Evolutionary conservation across 1,140 invertebrate genomes (phyloP).

Genomic region (Tetraneura akinire): DNA sequence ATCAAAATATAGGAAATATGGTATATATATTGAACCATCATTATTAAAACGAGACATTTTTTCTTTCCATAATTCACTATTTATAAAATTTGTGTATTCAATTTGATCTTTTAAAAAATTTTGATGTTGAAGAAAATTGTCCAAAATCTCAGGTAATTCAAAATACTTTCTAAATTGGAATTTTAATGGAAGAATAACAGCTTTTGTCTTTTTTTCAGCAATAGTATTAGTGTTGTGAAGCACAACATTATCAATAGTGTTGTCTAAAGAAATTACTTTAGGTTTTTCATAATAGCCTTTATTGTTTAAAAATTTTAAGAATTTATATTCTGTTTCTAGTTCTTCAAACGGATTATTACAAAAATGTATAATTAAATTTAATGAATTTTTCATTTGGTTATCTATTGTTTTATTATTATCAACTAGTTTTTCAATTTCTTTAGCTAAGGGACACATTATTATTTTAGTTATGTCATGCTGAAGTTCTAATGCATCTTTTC

Average conservation of each 20-base stretch:
- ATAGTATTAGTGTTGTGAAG: no score
- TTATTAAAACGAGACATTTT: no score
- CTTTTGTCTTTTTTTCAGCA: no score
- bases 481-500: neutral
- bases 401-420: neutral
- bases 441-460: neutral
- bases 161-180: conserved; percentile 2
- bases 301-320: neutral
- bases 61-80: no score
- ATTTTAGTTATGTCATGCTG: neutral
- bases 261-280: no score
- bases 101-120: conserved; percentile 13
- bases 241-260: no score
- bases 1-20: no score
- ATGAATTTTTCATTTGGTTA: neutral
- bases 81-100: no score
- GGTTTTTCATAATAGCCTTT: no score
- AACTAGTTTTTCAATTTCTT: neutral
- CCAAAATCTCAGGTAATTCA: neutral
- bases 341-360: neutral
- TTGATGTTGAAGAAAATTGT: neutral
- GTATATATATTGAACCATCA: no score
- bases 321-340: neutral
- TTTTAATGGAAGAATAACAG: neutral
- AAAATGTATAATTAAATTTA: conserved; percentile 1